phyloP scores from a whole-genome alignment of 2,888 invertebrate species.

The Rugalucina vietnamica region DNA sequence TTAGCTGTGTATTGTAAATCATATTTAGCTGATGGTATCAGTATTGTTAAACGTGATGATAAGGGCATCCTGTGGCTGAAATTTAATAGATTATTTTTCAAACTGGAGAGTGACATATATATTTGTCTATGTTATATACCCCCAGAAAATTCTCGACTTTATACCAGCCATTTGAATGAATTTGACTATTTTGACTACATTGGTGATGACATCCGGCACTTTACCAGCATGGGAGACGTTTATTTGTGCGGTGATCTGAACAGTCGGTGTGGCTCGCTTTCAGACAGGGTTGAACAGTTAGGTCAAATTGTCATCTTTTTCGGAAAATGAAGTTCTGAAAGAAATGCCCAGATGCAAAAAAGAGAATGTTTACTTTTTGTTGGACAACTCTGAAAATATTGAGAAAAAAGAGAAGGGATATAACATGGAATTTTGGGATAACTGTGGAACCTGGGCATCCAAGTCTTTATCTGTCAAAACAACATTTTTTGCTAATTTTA shows the following conservation, averaged over 20 bases:
- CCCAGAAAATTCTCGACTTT: not conserved
- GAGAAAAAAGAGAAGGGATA: not conserved
- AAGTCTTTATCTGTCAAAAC: conserved; percentile 12
- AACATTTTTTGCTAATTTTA: not conserved
- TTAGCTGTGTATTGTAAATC: not conserved
- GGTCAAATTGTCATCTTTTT: not conserved
- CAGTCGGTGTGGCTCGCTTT: not conserved
- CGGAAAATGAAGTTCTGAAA: too few species aligned
- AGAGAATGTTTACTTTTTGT: not conserved
- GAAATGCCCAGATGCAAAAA: not conserved
- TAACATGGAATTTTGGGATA: not conserved
- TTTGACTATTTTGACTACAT: not conserved
- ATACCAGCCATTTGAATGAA: not conserved
- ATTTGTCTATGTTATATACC: not conserved
- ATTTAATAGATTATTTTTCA: not conserved
- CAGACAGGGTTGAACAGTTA: not conserved
- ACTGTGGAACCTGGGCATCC: not conserved
- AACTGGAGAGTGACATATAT: not conserved
- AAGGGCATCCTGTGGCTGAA: not conserved
- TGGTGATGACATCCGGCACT: not conserved
- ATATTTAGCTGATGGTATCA: not conserved
- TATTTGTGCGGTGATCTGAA: not conserved
- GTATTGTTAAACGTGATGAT: not conserved
- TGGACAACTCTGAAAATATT: not conserved
- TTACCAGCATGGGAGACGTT: not conserved